Evolutionary conservation across 1,140 invertebrate genomes (phyloP).

Genomic region (Aphaenogaster ashmeadi): DNA sequence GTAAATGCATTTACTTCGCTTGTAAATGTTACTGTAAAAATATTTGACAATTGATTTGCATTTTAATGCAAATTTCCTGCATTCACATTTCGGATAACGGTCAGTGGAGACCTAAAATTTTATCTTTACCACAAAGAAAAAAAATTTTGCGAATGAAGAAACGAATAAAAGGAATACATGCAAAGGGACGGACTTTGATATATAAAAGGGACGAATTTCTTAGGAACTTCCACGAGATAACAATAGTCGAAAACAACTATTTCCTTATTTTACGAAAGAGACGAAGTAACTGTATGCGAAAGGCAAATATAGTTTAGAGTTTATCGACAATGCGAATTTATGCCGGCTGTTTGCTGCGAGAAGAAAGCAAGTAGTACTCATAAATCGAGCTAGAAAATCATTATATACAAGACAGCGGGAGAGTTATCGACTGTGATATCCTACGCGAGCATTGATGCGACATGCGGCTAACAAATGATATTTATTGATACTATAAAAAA

Average conservation of each 20-base stretch:
- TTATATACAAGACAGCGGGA: conserved; percentile 30
- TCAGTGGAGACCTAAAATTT: background rate
- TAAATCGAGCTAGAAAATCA: conserved; percentile 37
- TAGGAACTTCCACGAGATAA: background rate
- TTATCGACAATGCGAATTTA: conserved; percentile 45
- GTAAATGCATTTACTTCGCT: background rate
- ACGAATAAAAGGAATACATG: background rate
- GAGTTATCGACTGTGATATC: conserved; percentile 38
- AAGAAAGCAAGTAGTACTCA: conserved; percentile 24
- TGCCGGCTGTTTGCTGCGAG: conserved; percentile 22
- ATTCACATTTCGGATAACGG: background rate
- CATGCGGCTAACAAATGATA: conserved; percentile 38
- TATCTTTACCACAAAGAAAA: background rate
- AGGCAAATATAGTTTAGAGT: background rate
- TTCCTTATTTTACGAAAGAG: background rate
- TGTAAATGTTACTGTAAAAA: background rate
- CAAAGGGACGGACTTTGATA: background rate
- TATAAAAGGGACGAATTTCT: background rate
- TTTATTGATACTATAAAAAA: conserved; percentile 29
- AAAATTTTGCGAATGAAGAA: background rate
- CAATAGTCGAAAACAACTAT: background rate
- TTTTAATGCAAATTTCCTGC: background rate
- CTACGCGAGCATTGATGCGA: conserved; percentile 42
- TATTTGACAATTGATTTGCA: background rate
- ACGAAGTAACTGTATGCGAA: background rate